Conservation (phyloP, 1,140 invertebrate genomes). For the Dolichoris vasculosae region DNA sequence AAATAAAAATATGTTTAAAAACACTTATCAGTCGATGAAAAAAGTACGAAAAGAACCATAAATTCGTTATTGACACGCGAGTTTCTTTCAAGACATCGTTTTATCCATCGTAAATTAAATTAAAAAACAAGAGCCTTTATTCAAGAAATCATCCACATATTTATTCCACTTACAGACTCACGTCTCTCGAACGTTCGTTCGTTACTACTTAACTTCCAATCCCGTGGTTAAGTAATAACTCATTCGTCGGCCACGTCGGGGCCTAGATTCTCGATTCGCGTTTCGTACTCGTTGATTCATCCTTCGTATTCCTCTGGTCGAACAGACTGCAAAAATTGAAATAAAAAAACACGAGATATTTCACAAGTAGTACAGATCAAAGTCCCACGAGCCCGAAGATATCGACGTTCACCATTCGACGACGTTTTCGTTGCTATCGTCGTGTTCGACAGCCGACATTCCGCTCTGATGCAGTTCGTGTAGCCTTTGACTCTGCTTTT, state of each 20-base stretch:
- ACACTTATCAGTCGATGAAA: background rate
- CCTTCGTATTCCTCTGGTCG: background rate
- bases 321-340: background rate
- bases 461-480: constrained; percentile 82
- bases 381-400: background rate
- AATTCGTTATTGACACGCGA: background rate
- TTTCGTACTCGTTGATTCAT: background rate
- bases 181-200: background rate
- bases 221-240: background rate
- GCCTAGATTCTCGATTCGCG: background rate
- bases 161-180: background rate
- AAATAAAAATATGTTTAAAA: background rate
- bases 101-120: background rate
- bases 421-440: constrained; percentile 68
- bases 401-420: constrained; percentile 66
- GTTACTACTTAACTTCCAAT: background rate
- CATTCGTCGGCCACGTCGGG: background rate
- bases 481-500: constrained; percentile 90
- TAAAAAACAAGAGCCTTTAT: background rate
- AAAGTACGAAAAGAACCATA: background rate
- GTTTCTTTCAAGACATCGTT: background rate
- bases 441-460: constrained; percentile 63
- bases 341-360: background rate
- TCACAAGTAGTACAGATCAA: background rate
- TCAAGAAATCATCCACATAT: background rate